Evolutionary conservation across 2,113 vertebrate species (phyloP).

Genomic region (Anas platyrhynchos): DNA sequence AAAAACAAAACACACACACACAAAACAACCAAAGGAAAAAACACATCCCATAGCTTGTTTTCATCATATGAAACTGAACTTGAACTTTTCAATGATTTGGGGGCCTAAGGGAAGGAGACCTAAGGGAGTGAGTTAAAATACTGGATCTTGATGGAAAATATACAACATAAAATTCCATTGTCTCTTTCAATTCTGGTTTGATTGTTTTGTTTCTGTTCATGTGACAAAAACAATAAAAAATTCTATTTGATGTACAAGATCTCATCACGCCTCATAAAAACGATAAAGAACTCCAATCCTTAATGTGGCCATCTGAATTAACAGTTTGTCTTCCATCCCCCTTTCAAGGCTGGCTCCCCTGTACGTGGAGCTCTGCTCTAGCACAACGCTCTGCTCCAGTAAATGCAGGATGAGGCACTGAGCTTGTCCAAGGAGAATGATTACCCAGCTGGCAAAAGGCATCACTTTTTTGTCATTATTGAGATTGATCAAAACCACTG

Average conservation of each 20-base stretch:
- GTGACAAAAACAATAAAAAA: neutral
- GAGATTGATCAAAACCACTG: neutral
- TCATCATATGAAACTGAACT: conserved; percentile 6
- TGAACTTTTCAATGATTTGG: neutral
- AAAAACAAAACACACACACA: too few relatives aligned
- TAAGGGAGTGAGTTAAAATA: neutral
- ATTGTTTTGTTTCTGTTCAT: conserved; percentile 14
- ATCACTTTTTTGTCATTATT: neutral
- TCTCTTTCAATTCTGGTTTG: conserved; percentile 4
- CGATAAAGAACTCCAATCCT: conserved; percentile 17
- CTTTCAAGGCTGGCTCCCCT: neutral
- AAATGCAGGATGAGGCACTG: neutral
- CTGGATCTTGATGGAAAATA: neutral
- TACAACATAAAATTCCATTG: neutral
- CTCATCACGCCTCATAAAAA: neutral
- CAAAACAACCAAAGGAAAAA: neutral
- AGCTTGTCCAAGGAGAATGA: neutral
- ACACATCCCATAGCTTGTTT: neutral
- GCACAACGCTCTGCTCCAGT: neutral
- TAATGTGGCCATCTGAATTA: neutral
- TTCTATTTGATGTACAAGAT: conserved; percentile 1
- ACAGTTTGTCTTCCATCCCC: neutral
- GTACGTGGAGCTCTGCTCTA: neutral
- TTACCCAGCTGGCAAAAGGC: neutral
- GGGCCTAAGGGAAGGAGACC: neutral